Conservation (phyloP, 1,140 invertebrate species). For the honey bee (Apis mellifera) region DNA sequence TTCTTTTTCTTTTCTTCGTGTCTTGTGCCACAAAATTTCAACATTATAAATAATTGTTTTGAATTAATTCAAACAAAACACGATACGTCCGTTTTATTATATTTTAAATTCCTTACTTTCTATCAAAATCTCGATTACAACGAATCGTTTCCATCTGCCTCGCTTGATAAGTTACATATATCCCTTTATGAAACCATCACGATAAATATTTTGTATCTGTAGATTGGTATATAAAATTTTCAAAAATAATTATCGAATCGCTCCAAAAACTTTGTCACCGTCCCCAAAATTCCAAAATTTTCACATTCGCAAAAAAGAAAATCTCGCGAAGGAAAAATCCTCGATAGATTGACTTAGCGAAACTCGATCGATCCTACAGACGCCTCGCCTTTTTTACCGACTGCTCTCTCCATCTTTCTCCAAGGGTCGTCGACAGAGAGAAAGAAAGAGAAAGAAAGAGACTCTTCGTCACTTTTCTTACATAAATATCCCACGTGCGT, state of each 20-base stretch:
- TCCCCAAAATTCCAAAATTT: not conserved
- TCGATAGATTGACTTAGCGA: not conserved
- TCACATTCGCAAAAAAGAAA: not conserved
- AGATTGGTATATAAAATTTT: too few relatives aligned
- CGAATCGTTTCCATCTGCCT: too few relatives aligned
- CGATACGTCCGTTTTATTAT: not conserved
- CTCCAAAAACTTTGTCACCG: too few relatives aligned
- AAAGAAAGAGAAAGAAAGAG: too few relatives aligned
- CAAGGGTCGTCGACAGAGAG: slow-evolving; percentile 32
- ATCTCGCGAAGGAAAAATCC: not conserved
- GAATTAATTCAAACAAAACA: not conserved
- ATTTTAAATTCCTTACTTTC: too few relatives aligned
- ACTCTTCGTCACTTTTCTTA: slow-evolving; percentile 47
- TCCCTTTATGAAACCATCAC: too few relatives aligned
- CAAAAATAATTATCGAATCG: too few relatives aligned
- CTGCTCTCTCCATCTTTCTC: not conserved
- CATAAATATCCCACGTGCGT: slow-evolving; percentile 47
- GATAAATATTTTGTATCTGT: too few relatives aligned
- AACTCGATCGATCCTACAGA: slow-evolving; percentile 10
- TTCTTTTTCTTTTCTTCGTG: too few relatives aligned
- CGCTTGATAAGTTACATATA: too few relatives aligned
- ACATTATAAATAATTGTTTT: not conserved
- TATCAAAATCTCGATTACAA: too few relatives aligned
- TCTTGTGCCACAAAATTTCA: too few relatives aligned
- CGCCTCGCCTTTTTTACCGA: slow-evolving; percentile 34